Evolutionary conservation across 2,888 invertebrate species (phyloP).

Genomic region (Drosophila monieri): DNA sequence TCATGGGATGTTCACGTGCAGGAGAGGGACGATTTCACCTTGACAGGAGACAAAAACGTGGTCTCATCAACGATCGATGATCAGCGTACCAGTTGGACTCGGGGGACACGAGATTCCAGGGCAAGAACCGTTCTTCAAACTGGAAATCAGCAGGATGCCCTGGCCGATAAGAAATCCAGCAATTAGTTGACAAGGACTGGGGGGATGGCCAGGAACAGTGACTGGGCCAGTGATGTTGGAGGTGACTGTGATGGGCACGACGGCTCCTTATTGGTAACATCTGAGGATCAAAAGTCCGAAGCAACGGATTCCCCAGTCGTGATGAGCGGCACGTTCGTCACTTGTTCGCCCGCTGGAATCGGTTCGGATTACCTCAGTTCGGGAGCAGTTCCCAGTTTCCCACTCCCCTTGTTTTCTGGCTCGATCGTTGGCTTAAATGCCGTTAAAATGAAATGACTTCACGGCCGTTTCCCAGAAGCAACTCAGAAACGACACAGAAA

Average conservation of each 20-base stretch:
- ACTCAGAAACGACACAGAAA: conserved; percentile 34
- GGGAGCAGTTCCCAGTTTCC: conserved; percentile 29
- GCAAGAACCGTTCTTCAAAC: conserved; percentile 33
- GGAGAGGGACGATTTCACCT: conserved; percentile 62
- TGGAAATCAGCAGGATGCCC: conserved; percentile 51
- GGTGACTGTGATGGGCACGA: conserved; percentile 64
- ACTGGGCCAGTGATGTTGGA: conserved; percentile 40
- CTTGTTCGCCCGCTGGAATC: conserved; percentile 35
- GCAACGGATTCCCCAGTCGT: conserved; percentile 49
- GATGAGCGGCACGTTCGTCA: conserved; percentile 64
- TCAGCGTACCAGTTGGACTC: conserved; percentile 35
- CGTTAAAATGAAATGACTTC: conserved; percentile 58
- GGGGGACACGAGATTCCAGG: conserved; percentile 26
- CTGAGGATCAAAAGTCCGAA: conserved; percentile 7
- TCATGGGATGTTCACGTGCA: conserved; percentile 47
- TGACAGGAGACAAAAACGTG: conserved; percentile 58
- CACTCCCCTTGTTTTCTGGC: neutral
- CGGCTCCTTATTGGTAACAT: conserved; percentile 62
- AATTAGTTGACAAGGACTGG: conserved; percentile 62
- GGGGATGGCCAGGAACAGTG: conserved; percentile 31
- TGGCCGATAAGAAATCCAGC: conserved; percentile 51
- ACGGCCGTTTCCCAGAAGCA: conserved; percentile 29
- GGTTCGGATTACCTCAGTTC: conserved; percentile 10
- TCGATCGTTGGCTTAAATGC: conserved; percentile 34
- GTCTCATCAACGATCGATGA: conserved; percentile 47